Evolutionary conservation across 2,888 invertebrate species (phyloP), one percentile per base, ranked within the genome.

Genomic region (Brachyptera putata): DNA sequence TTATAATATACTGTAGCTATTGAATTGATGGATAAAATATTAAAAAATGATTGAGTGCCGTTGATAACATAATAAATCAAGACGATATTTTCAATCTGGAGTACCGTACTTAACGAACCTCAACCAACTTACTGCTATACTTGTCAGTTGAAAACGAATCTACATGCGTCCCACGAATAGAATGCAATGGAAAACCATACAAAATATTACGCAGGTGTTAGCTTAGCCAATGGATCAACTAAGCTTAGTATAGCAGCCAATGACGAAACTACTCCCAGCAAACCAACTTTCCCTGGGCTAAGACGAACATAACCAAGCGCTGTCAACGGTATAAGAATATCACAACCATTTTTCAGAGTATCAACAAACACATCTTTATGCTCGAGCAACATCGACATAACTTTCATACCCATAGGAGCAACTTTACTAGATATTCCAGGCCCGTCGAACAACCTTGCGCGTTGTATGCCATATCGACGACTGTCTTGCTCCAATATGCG

Each of bases 271-370:
- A 87, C 81, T 3, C 95, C 95, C 16, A 92, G 74, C 5, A 86
- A 68, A 1, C 95, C 95, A 58, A 93, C 80, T 21, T 84, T 80
- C 61, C 89, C 86, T 0, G 93, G 88, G 62, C 87, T 87, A 9
- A 93, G 73, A 67, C 85, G 87, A 0, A 87, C 81, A 70, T 88
- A 85, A 1, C 91, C 92, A 66, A 95, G 76, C 4, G 88, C 85
- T 60, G 89, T 85, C 63, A 95, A 75, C 0, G 95, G 95, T 70
- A 95, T 88, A 68, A 92, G 88, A 59, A 95, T 74, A 74, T 95
- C 95, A 76, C 91, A 91, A 7, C 82, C 75, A 77, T 95, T 95
- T 60, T 92, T 94, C 3, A 91, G 70, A 1, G 89, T 86, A 75
- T 95, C 95, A 64, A 93, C 79, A 60, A 89, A 79, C 9, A 95